Evolutionary conservation across 2,113 vertebrate genomes (phyloP).

Genomic region (Dromaius novaehollandiae): DNA sequence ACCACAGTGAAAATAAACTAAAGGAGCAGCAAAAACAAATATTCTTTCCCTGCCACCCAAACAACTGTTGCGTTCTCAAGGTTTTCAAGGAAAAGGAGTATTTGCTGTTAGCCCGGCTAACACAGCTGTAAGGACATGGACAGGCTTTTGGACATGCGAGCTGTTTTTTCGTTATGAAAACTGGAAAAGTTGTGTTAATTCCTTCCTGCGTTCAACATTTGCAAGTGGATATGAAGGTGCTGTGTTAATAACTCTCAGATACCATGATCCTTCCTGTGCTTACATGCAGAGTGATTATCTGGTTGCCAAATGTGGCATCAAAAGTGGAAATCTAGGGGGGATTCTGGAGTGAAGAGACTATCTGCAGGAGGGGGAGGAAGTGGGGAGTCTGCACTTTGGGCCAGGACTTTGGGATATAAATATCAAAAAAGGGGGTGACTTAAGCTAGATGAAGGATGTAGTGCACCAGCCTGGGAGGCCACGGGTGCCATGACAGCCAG

Average conservation of each 20-base stretch:
- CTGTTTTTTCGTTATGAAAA: constrained; percentile 26
- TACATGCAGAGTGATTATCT: not conserved
- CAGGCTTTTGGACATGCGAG: not conserved
- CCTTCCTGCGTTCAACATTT: not conserved
- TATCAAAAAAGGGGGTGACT: not conserved
- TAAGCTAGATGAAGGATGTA: not conserved
- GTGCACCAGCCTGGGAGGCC: not conserved
- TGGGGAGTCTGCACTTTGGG: not conserved
- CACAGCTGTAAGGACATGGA: not conserved
- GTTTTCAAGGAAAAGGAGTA: not conserved
- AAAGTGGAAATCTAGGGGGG: not conserved
- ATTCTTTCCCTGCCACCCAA: not conserved
- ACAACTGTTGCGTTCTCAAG: constrained; percentile 33
- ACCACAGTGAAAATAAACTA: constrained; percentile 49
- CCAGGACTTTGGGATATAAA: not conserved
- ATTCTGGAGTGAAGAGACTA: not conserved
- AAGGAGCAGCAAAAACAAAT: constrained; percentile 44
- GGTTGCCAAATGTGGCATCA: not conserved
- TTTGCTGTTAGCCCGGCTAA: not conserved
- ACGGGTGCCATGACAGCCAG: not conserved
- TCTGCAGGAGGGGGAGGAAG: not conserved
- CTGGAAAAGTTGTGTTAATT: not conserved
- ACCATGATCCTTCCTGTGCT: not conserved
- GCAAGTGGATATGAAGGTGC: not conserved
- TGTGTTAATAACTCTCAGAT: not conserved